These are phyloP conservation scores for Pseudolaguvia tuberculata DNA, from an alignment of 2,113 vertebrate genomes.

Conservation along the genomic window DNA sequence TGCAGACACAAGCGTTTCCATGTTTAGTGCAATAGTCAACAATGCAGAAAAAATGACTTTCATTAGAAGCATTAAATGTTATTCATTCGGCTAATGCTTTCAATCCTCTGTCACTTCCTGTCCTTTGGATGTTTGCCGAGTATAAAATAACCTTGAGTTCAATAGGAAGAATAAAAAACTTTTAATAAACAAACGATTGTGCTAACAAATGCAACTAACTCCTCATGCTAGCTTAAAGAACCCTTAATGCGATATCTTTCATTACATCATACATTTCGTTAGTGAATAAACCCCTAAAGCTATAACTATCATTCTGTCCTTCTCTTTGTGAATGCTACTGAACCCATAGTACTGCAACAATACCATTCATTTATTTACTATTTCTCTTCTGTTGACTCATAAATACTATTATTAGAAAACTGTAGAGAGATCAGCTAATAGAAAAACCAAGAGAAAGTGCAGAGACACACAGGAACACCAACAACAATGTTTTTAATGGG, in stretches of 20 bases:
- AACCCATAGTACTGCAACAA: not conserved
- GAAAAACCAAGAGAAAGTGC: too few species aligned
- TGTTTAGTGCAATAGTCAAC: conserved; percentile 5
- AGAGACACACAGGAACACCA: not conserved
- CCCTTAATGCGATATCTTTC: not conserved
- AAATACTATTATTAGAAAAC: not conserved
- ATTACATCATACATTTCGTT: not conserved
- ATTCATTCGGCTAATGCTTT: conserved; percentile 10
- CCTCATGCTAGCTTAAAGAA: not conserved
- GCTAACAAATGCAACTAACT: not conserved
- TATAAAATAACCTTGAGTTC: not conserved
- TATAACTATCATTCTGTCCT: not conserved
- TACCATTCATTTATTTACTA: not conserved
- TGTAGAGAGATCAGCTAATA: too few species aligned
- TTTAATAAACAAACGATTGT: not conserved
- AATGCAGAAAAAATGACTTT: conserved; percentile 17
- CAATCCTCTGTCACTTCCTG: conserved; percentile 15
- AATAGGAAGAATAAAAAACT: not conserved
- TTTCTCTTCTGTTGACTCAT: too few species aligned
- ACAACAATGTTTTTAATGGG: not conserved
- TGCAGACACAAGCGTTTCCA: not conserved
- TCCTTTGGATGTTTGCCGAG: not conserved
- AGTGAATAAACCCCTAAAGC: not conserved
- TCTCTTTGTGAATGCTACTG: not conserved
- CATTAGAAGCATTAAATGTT: not conserved